phyloP scores from a whole-genome alignment of 2,888 invertebrate species.

The Parasteatoda lunata region DNA sequence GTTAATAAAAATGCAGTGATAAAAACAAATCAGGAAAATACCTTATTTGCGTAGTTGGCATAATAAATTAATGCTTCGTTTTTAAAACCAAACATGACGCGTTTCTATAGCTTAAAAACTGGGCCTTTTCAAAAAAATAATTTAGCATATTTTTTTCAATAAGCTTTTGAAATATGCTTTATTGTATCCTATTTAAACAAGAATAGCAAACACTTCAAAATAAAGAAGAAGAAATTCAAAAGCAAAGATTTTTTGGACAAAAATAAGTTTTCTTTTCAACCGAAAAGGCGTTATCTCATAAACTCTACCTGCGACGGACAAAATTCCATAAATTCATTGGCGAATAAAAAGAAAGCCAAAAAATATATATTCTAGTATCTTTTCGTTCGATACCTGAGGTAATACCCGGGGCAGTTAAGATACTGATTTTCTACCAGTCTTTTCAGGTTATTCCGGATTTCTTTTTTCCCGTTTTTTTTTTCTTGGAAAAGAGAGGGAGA shows the following conservation, averaged over 20 bases:
- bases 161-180: too few species aligned
- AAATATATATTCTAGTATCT: background rate
- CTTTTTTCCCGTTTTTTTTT: conserved; percentile 11
- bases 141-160: too few species aligned
- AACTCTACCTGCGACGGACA: conserved; percentile 31
- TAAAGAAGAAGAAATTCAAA: too few species aligned
- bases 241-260: too few species aligned
- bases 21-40: too few species aligned
- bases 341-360: conserved; percentile 12
- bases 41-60: too few species aligned
- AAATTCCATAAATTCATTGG: conserved; percentile 45
- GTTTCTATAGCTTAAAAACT: too few species aligned
- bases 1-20: too few species aligned
- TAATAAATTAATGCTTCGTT: too few species aligned
- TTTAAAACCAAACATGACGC: too few species aligned
- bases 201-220: background rate
- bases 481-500: background rate
- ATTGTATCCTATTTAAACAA: too few species aligned
- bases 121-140: too few species aligned
- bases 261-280: background rate
- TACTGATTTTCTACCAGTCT: conserved; percentile 41
- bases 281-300: conserved; percentile 25
- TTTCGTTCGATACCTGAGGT: background rate
- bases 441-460: conserved; percentile 1
- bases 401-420: conserved; percentile 9